Evolutionary conservation across 1,140 invertebrate genomes (phyloP).

Genomic region (Antheraea pernyi): DNA sequence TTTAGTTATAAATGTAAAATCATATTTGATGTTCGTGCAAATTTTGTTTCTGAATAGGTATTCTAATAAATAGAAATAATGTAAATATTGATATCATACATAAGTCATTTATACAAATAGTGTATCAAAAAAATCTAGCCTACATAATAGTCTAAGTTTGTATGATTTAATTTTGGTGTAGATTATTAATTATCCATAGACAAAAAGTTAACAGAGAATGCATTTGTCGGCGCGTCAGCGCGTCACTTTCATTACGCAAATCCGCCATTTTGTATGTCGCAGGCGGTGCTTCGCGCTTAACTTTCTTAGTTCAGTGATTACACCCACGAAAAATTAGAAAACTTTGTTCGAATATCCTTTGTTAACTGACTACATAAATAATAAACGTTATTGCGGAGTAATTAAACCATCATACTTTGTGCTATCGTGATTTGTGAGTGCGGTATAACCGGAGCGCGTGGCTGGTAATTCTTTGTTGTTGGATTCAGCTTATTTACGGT

Average conservation of each 20-base stretch:
- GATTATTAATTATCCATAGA: conserved; percentile 28
- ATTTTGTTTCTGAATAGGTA: too few species aligned
- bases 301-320: conserved; percentile 70
- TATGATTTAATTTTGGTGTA: neutral
- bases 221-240: conserved; percentile 70
- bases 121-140: too few species aligned
- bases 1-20: too few species aligned
- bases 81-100: too few species aligned
- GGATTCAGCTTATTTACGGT: conserved; percentile 73
- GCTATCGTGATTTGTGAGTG: conserved; percentile 75
- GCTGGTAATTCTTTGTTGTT: conserved; percentile 77
- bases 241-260: conserved; percentile 76
- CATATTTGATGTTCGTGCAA: too few species aligned
- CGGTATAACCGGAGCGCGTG: conserved; percentile 76
- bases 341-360: conserved; percentile 58
- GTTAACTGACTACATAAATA: conserved; percentile 48
- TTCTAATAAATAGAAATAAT: too few species aligned
- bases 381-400: conserved; percentile 57
- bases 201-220: conserved; percentile 39
- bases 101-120: too few species aligned
- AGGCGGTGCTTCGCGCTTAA: conserved; percentile 74
- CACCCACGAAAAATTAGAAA: conserved; percentile 64
- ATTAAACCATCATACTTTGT: conserved; percentile 59
- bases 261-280: conserved; percentile 79
- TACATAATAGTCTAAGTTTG: too few species aligned